Evolutionary conservation across 2,113 vertebrate species (phyloP), one percentile per base, ranked within the genome.

Genomic region (Astatoreochromis straeleni): DNA sequence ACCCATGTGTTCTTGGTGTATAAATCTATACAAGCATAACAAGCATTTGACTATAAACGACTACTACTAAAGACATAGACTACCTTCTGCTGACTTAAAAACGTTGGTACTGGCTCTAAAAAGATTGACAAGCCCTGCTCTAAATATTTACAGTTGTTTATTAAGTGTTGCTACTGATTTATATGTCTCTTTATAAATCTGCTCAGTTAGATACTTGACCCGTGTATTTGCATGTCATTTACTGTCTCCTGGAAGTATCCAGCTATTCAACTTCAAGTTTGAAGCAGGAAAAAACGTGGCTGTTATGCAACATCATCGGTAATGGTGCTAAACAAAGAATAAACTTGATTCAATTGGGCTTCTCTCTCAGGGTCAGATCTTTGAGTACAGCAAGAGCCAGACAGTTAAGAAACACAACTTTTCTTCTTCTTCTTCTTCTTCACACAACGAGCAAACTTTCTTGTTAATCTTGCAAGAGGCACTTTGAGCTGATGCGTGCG

Each of bases 401-500:
- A 78, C 73, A 33, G 45, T 78, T 49, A 78, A 78, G 73, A 33
- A 78, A 78, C 26, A 49, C 86, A 82, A 58, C 84, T 88, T 42
- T 11, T 68, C 53, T 83, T 82, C 38, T 35, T 29, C 29, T 29
- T 29, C 26, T 29, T 35, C 35, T 35, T 84, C 54, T 35, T 82
- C 45, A 78, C 83, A 85, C 82, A 91, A 80, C 65, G 51, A 89
- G 40, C 33, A 86, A 84, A 88, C 80, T 45, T 88, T 82, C 85
- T 86, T 70, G 83, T 87, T 89, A 90, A 89, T 88, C 82, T 92
- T 89, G 68, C 85, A 82, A 78, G 45, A 82, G 68, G 49, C 63
- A 81, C 84, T 79, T 24, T 33, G 75, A 85, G 90, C 51, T 19
- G n/a, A 49, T 7, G 17, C 24, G 26, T 54, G 80, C 73, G 2